Conservation (phyloP, 2,888 invertebrate genomes). For the Tribolium freemani region DNA sequence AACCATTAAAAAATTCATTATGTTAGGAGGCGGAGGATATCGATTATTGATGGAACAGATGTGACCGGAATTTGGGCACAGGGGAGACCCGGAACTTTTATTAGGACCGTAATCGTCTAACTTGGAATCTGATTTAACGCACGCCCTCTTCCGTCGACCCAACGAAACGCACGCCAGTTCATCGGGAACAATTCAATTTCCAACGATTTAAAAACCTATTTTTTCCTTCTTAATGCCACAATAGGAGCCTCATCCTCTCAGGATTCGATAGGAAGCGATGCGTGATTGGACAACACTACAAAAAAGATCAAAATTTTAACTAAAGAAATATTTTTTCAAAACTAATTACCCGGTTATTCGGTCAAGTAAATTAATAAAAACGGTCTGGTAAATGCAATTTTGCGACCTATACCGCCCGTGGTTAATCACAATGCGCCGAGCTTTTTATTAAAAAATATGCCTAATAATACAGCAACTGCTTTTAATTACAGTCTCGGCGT, state of each 20-base stretch:
- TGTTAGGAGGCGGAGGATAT: conserved; percentile 50
- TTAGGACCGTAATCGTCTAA: conserved; percentile 61
- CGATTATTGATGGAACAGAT: conserved; percentile 62
- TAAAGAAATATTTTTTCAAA: no score
- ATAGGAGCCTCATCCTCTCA: conserved; percentile 1
- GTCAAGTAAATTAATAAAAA: not conserved
- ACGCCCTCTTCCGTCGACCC: conserved; percentile 19
- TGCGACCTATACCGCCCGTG: not conserved
- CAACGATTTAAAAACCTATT: conserved; percentile 30
- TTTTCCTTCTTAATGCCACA: conserved; percentile 22
- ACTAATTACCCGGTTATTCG: no score
- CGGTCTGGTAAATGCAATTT: conserved; percentile 1
- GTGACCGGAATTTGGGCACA: conserved; percentile 60
- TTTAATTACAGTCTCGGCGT: conserved; percentile 21
- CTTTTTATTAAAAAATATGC: conserved; percentile 29
- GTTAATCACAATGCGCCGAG: not conserved
- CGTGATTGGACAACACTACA: not conserved
- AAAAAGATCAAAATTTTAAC: no score
- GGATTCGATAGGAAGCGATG: not conserved
- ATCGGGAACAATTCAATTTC: conserved; percentile 37
- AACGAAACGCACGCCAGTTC: conserved; percentile 24
- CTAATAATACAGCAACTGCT: conserved; percentile 29
- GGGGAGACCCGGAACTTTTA: conserved; percentile 57
- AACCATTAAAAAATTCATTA: conserved; percentile 59
- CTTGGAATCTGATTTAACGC: conserved; percentile 61